Percentiles rank a stretch among this genome's conserved stretches.
Conservation (phyloP, 2,113 vertebrate genomes). For the Albula glossodonta region DNA sequence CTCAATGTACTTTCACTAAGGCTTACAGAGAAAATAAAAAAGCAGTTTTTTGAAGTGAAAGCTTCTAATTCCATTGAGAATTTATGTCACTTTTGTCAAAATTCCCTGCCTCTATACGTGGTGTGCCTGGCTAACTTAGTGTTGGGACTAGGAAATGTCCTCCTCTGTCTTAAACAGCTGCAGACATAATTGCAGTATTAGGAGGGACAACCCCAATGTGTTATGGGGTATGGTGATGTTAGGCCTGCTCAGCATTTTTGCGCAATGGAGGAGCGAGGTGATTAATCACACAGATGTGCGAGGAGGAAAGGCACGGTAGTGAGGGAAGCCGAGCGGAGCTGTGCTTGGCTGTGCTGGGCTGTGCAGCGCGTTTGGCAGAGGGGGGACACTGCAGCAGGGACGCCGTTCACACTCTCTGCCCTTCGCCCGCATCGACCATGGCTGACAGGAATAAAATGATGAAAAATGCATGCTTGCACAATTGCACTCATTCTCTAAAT, state of each 20-base stretch:
- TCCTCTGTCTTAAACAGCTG: not conserved
- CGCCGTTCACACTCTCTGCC: not conserved
- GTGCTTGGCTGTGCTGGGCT: not conserved
- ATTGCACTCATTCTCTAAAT: slow-evolving; percentile 26
- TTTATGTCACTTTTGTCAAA: not conserved
- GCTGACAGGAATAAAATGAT: not conserved
- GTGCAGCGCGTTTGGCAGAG: no score
- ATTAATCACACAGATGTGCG: not conserved
- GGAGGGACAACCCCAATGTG: not conserved
- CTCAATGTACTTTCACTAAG: not conserved
- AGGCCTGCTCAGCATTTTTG: not conserved
- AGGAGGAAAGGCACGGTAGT: not conserved
- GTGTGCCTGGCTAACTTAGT: not conserved
- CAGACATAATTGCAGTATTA: not conserved
- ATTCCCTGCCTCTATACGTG: not conserved
- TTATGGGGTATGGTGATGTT: not conserved
- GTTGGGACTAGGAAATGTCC: not conserved
- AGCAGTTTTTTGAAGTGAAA: not conserved
- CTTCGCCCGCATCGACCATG: slow-evolving; percentile 6
- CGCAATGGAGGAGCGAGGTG: not conserved
- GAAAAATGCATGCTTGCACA: slow-evolving; percentile 18
- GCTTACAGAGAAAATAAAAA: not conserved
- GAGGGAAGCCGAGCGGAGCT: not conserved
- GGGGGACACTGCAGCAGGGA: not conserved
- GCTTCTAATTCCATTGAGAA: not conserved